phyloP scores from a whole-genome alignment of 1,140 invertebrate species.

The Tetragnatha versicolor region DNA sequence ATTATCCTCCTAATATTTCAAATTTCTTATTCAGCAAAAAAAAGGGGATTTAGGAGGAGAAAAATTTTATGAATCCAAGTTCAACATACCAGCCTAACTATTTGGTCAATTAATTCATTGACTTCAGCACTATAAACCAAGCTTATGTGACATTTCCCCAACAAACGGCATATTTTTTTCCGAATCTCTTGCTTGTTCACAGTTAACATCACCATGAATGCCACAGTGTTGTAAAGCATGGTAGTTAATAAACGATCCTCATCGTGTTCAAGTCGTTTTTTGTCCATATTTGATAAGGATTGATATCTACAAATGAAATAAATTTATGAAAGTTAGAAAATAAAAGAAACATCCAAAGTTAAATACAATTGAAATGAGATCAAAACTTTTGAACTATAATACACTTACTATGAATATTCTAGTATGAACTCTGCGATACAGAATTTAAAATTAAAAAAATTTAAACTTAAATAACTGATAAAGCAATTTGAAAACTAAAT shows the following conservation, averaged over 20 bases:
- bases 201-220: constrained; percentile 94
- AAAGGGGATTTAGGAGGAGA: no score
- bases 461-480: no score
- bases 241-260: constrained; percentile 96
- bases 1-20: no score
- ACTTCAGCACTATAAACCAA: constrained; percentile 97
- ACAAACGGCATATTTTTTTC: constrained; percentile 88
- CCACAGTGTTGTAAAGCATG: constrained; percentile 94
- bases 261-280: constrained; percentile 95
- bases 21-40: no score
- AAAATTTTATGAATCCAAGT: no score
- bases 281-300: constrained; percentile 69
- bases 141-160: constrained; percentile 97
- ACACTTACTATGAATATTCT: no score
- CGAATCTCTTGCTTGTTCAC: constrained; percentile 86
- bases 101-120: constrained; percentile 94
- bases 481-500: no score
- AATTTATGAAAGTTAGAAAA: background rate
- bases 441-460: background rate
- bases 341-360: background rate
- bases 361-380: background rate
- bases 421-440: background rate
- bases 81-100: constrained; percentile 92
- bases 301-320: constrained; percentile 51
- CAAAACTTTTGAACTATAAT: background rate